Evolutionary conservation across 2,888 invertebrate species (phyloP), one percentile per base, ranked within the genome.

Genomic region (Mystacides longicornis): DNA sequence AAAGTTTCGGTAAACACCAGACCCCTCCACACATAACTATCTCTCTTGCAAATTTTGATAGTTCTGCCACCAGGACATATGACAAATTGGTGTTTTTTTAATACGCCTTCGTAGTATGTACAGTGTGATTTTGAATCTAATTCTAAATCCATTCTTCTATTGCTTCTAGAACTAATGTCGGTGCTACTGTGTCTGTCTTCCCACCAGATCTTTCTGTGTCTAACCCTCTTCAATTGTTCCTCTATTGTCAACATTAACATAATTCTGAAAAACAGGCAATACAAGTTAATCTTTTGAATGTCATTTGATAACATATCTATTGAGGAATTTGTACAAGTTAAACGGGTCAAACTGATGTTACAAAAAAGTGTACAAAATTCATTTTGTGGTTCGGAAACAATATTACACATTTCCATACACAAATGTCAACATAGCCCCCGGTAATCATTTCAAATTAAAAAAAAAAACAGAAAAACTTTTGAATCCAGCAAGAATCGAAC

Each of bases 1-100:
- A 72, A 60, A 0, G 71, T 67, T 62, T 77, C 74, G 0, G 74
- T 73, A 52, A 77, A 77, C 59, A 77, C 56, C 37, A 77, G 54
- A 14, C 71, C 73, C 2, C 64, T 69, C 77, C 77, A 77, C 59
- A 74, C 27, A 42, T 66, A 59, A 48, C 72, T 69, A 54, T 77
- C 75, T 5, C 67, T 65, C 62, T 71, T 74, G 53, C 70, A 68
- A 53, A 65, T 64, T 49, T 64, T 67, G 61, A 77, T 61, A 1
- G 68, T 64, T 54, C 75, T 73, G 0, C 75, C 75, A 53, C 73
- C 69, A 0, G 75, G 76, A 56, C 76, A 75, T 20, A 77, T 57
- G 9, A 74, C 62, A 54, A 77, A 56, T 62, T 69, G 63, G 56
- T 76, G 61, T 64, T 74, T 75, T 53, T 65, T 67, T 62, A 66